These are phyloP conservation scores for Yponomeuta evonymella DNA, from an alignment of 2,888 invertebrate genomes.

Conservation along the genomic window DNA sequence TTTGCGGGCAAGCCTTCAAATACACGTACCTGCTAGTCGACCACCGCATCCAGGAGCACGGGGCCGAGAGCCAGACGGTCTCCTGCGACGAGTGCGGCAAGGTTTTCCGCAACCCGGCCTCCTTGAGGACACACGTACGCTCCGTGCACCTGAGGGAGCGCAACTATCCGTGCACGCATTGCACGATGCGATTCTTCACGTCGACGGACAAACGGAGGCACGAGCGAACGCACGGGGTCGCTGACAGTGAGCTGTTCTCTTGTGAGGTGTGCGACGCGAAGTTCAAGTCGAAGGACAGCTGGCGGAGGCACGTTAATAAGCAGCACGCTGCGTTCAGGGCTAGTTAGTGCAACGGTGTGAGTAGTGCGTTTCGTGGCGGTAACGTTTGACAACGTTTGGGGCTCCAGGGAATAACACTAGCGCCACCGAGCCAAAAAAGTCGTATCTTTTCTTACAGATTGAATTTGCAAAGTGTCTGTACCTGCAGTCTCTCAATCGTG, in stretches of 20 bases:
- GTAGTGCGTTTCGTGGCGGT: too few relatives aligned
- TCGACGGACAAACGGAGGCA: constrained; percentile 38
- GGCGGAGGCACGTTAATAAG: constrained; percentile 37
- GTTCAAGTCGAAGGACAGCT: constrained; percentile 44
- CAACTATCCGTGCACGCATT: constrained; percentile 34
- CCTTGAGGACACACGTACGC: constrained; percentile 37
- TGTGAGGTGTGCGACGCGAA: constrained; percentile 38
- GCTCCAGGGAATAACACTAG: too few relatives aligned
- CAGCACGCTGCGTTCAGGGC: constrained; percentile 29
- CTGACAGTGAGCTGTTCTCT: constrained; percentile 26
- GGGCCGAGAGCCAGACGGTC: constrained; percentile 26
- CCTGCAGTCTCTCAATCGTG: too few relatives aligned
- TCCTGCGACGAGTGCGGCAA: constrained; percentile 40
- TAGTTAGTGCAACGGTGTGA: too few relatives aligned
- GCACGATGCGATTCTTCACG: constrained; percentile 42
- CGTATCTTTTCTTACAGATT: too few relatives aligned
- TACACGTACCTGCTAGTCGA: constrained; percentile 32
- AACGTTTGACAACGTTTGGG: too few relatives aligned
- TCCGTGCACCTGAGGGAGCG: constrained; percentile 39
- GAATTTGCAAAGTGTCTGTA: too few relatives aligned
- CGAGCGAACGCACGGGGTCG: constrained; percentile 36
- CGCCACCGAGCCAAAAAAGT: too few relatives aligned
- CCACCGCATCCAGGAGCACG: constrained; percentile 39
- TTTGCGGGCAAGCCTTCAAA: constrained; percentile 33
- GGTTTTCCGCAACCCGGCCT: constrained; percentile 30